Percentiles rank a stretch among this genome's conserved stretches.
These are phyloP conservation scores for Trachelus tabidus DNA, from an alignment of 2,888 invertebrate species.

Conservation along the genomic window DNA sequence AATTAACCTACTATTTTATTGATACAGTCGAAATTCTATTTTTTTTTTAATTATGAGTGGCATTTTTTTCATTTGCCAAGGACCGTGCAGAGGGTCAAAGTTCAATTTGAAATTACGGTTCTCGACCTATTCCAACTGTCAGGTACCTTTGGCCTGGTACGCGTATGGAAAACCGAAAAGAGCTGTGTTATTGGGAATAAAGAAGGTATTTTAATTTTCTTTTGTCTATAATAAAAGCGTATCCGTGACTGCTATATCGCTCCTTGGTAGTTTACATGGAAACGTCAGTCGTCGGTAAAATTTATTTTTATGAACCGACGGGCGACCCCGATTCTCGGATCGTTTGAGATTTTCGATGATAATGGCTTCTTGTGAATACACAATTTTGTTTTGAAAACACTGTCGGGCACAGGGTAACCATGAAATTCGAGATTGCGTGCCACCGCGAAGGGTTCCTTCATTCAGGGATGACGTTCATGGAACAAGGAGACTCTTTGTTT, in stretches of 20 bases:
- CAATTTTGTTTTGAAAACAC: conserved; percentile 54
- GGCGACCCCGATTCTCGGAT: neutral
- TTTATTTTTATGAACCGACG: neutral
- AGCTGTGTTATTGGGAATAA: neutral
- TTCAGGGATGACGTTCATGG: conserved; percentile 30
- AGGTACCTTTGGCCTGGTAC: neutral
- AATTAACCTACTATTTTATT: neutral
- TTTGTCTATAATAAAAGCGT: neutral
- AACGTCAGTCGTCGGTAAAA: neutral
- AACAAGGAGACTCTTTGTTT: conserved; percentile 37
- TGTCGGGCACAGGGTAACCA: conserved; percentile 19
- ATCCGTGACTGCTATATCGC: neutral
- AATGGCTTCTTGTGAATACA: conserved; percentile 40
- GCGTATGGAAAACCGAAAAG: neutral
- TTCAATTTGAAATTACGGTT: neutral
- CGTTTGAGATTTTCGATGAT: conserved; percentile 12
- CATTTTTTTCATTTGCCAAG: neutral
- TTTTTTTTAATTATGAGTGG: neutral
- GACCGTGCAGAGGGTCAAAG: neutral
- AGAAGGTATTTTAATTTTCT: neutral
- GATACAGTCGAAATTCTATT: neutral
- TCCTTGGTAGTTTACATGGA: neutral
- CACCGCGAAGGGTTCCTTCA: conserved; percentile 23
- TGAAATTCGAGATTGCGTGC: conserved; percentile 40
- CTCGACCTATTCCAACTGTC: neutral